Percentiles rank a stretch among this genome's conserved stretches.
These are phyloP conservation scores for Chaetodon auriga DNA, from an alignment of 2,113 vertebrate genomes.

Conservation along the genomic window DNA sequence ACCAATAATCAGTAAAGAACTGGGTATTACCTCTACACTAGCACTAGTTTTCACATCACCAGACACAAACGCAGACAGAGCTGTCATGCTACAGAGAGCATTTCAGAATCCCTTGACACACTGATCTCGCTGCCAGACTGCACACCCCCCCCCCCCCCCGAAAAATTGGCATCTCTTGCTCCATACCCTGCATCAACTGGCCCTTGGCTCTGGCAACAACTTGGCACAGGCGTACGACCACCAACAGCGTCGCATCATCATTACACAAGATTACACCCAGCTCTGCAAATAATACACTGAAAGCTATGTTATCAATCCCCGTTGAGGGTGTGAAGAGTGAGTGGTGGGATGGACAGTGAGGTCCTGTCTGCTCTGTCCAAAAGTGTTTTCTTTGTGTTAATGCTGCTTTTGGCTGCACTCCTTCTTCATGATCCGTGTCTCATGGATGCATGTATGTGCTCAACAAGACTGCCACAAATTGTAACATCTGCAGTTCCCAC, in stretches of 20 bases:
- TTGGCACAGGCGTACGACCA: constrained; percentile 65
- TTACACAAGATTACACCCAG: constrained; percentile 64
- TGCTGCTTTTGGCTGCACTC: constrained; percentile 72
- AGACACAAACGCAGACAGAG: constrained; percentile 19
- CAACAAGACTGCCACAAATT: background rate
- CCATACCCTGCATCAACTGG: constrained; percentile 63
- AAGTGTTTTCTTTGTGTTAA: constrained; percentile 62
- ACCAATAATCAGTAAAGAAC: constrained; percentile 32
- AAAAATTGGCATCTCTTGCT: constrained; percentile 69
- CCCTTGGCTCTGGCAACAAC: constrained; percentile 67
- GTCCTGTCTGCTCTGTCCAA: constrained; percentile 36
- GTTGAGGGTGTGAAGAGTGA: constrained; percentile 24
- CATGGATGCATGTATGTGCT: background rate
- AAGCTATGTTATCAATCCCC: constrained; percentile 50
- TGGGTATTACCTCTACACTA: constrained; percentile 7
- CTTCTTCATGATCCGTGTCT: background rate
- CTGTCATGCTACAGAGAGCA: constrained; percentile 29
- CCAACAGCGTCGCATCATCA: constrained; percentile 56
- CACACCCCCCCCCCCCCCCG: background rate
- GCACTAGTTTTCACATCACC: background rate
- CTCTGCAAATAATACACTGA: constrained; percentile 63
- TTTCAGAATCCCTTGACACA: constrained; percentile 54
- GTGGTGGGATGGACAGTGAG: constrained; percentile 26
- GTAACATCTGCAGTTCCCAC: background rate
- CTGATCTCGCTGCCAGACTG: constrained; percentile 63